Percentiles rank a stretch among this genome's conserved stretches.
phyloP scores from a whole-genome alignment of 1,140 invertebrate genomes.

The Pseudomyrmex flavicornis region DNA sequence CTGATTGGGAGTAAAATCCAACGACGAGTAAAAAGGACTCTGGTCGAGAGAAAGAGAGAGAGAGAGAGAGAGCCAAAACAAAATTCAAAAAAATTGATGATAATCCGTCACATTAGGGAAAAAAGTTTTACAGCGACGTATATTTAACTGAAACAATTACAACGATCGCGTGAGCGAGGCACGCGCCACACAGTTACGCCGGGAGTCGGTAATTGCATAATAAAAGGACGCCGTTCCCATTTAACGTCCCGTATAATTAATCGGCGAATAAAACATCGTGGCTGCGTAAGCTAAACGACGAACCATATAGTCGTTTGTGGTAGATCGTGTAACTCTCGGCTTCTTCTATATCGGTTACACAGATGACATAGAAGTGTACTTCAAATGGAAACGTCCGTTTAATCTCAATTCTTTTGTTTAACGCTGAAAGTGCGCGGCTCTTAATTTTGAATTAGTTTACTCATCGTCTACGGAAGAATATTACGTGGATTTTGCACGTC shows the following conservation, averaged over 20 bases:
- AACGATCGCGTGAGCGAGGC: conserved; percentile 14
- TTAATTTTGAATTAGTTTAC: conserved; percentile 1
- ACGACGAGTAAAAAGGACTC: conserved; percentile 30
- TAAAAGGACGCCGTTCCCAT: conserved; percentile 39
- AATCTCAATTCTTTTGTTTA: conserved; percentile 45
- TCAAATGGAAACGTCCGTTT: conserved; percentile 11
- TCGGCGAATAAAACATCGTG: conserved; percentile 58
- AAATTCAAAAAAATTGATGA: background rate
- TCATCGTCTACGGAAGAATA: background rate
- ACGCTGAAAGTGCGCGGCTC: background rate
- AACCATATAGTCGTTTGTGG: background rate
- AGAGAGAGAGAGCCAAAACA: background rate
- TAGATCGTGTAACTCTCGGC: background rate
- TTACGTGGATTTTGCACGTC: no score
- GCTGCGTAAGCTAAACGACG: background rate
- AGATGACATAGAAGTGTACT: conserved; percentile 1
- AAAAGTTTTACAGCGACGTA: background rate
- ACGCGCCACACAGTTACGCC: background rate
- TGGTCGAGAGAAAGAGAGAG: background rate
- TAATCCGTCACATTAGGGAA: background rate
- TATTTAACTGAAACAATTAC: no score
- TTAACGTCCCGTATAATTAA: conserved; percentile 61
- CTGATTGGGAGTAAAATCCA: conserved; percentile 62
- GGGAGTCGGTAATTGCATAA: conserved; percentile 37
- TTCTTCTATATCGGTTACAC: conserved; percentile 3